Evolutionary conservation across 1,140 invertebrate species (phyloP).

Genomic region (Drosophila ficusphila): DNA sequence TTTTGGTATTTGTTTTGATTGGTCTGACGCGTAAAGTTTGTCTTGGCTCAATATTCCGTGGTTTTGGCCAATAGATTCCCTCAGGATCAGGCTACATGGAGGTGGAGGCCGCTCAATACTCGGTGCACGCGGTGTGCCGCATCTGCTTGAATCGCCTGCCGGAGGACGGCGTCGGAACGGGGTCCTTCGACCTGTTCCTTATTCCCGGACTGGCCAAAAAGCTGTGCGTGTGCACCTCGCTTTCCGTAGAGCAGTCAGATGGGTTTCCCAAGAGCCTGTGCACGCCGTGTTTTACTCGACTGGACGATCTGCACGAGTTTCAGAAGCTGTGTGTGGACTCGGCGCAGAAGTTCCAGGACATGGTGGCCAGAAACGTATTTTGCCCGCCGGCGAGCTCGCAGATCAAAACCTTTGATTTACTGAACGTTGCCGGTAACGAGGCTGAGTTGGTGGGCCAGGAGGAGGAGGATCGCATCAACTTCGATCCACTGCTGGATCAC

Average conservation of each 20-base stretch:
- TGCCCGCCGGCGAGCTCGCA: slow-evolving; percentile 20
- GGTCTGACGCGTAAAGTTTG: slow-evolving; percentile 41
- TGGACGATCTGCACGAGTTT: slow-evolving; percentile 77
- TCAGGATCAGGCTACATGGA: slow-evolving; percentile 36
- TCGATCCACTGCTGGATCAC: slow-evolving; percentile 75
- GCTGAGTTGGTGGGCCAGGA: slow-evolving; percentile 44
- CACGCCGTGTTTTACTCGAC: slow-evolving; percentile 51
- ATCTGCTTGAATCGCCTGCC: slow-evolving; percentile 72
- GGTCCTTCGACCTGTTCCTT: slow-evolving; percentile 66
- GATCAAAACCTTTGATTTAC: slow-evolving; percentile 55
- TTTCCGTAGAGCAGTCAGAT: slow-evolving; percentile 71
- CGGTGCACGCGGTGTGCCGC: slow-evolving; percentile 76
- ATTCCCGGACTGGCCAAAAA: slow-evolving; percentile 76
- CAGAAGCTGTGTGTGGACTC: slow-evolving; percentile 76
- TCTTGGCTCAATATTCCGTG: slow-evolving; percentile 16
- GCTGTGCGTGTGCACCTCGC: slow-evolving; percentile 67
- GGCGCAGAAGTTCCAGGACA: slow-evolving; percentile 66
- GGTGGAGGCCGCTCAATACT: slow-evolving; percentile 49
- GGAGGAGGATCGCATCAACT: slow-evolving; percentile 76
- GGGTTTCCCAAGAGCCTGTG: slow-evolving; percentile 76
- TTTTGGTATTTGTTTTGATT: slow-evolving; percentile 31
- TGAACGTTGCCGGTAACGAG: slow-evolving; percentile 51
- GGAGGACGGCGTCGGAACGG: slow-evolving; percentile 33
- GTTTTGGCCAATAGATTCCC: slow-evolving; percentile 6
- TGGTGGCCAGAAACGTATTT: slow-evolving; percentile 64